phyloP scores from a whole-genome alignment of 2,888 invertebrate species.

The Cheilosia variabilis region DNA sequence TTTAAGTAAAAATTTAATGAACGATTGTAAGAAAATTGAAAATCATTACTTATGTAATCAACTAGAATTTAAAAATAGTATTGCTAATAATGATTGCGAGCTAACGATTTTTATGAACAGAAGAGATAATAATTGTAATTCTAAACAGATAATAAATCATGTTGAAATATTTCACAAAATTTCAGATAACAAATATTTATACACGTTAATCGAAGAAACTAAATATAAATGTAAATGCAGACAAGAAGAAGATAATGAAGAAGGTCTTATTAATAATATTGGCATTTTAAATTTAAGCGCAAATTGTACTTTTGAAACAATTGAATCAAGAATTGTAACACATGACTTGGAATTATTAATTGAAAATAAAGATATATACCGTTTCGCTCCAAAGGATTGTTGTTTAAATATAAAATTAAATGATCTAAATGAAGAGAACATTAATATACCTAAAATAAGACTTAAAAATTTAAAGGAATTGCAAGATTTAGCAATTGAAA shows the following conservation, averaged over 20 bases:
- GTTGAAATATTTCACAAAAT: conserved; percentile 20
- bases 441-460: conserved; percentile 18
- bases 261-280: neutral
- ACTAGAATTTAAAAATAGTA: conserved; percentile 2
- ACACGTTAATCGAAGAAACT: conserved; percentile 16
- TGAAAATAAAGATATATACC: conserved; percentile 13
- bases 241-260: neutral
- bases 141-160: no score
- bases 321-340: neutral
- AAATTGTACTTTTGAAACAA: conserved; percentile 22
- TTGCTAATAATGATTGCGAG: neutral
- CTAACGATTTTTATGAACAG: conserved; percentile 12
- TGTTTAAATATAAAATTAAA: conserved; percentile 19
- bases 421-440: neutral
- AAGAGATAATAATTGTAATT: neutral
- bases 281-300: neutral
- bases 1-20: no score
- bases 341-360: neutral
- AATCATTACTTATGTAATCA: neutral
- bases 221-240: conserved; percentile 15
- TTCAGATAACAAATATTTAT: conserved; percentile 22
- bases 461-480: conserved; percentile 13
- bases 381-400: conserved; percentile 9
- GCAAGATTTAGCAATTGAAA: conserved; percentile 10
- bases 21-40: no score